Percentiles rank a stretch among this genome's conserved stretches.
Conservation (phyloP, 1,140 invertebrate species). For the Drosophila sturtevanti region DNA sequence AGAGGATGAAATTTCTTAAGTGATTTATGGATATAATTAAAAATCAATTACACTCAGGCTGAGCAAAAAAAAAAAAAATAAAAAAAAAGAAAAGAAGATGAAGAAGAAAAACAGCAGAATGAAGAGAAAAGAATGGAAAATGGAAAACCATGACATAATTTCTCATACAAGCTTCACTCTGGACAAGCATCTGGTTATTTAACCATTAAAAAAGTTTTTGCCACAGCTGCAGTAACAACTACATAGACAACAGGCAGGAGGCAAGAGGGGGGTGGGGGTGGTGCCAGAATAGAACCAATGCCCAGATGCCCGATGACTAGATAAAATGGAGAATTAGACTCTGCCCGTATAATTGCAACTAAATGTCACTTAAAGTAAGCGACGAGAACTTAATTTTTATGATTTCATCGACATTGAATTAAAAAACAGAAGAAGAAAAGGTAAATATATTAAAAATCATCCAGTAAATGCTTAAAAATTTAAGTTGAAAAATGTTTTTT, state of each 20-base stretch:
- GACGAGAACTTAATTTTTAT: not conserved
- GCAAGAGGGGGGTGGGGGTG: not conserved
- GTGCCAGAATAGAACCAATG: not conserved
- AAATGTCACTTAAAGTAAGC: conserved; percentile 1
- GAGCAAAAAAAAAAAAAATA: no score
- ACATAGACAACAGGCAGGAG: conserved; percentile 12
- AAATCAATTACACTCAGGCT: conserved; percentile 5
- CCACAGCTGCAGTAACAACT: conserved; percentile 38
- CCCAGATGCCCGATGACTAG: not conserved
- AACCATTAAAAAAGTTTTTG: conserved; percentile 60
- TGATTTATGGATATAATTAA: conserved; percentile 5
- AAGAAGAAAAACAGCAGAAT: not conserved
- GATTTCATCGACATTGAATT: no score
- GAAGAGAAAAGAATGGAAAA: not conserved
- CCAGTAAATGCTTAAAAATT: not conserved
- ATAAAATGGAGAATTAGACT: not conserved
- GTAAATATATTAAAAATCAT: not conserved
- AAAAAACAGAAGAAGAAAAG: no score
- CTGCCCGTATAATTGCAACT: not conserved
- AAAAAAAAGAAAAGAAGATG: no score
- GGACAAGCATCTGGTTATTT: conserved; percentile 54
- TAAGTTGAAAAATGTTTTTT: not conserved
- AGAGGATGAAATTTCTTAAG: not conserved
- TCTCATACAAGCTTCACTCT: conserved; percentile 21
- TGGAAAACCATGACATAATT: conserved; percentile 17